These are phyloP conservation scores for Phalera bucephala DNA, from an alignment of 2,888 invertebrate genomes.

Conservation along the genomic window DNA sequence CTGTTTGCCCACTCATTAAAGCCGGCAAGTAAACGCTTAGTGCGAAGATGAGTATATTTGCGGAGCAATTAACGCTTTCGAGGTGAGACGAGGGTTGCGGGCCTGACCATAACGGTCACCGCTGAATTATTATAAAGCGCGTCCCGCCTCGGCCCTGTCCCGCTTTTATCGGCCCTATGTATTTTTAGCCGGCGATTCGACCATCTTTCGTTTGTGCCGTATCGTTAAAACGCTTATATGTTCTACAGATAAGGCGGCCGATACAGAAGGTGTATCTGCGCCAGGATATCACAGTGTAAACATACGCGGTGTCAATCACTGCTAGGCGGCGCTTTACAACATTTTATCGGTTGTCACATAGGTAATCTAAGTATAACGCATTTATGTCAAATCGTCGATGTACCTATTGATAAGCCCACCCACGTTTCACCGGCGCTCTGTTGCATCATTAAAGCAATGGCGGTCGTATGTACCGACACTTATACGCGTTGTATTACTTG, in stretches of 20 bases:
- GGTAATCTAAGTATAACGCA: conserved; percentile 78
- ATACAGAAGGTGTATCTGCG: conserved; percentile 66
- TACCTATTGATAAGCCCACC: conserved; percentile 77
- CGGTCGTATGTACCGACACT: conserved; percentile 44
- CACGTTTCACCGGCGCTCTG: conserved; percentile 58
- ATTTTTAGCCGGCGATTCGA: conserved; percentile 28
- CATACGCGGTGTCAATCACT: conserved; percentile 75
- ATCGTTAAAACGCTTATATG: conserved; percentile 58
- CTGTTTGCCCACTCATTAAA: conserved; percentile 81
- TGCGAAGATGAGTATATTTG: conserved; percentile 81
- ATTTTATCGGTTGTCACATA: conserved; percentile 77
- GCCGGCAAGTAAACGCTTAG: conserved; percentile 77
- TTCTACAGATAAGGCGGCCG: conserved; percentile 63
- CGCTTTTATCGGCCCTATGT: conserved; percentile 12
- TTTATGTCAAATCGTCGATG: conserved; percentile 79
- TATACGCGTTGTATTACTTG: conserved; percentile 45
- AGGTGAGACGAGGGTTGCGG: conserved; percentile 75
- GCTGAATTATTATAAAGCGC: conserved; percentile 54
- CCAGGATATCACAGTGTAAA: conserved; percentile 70
- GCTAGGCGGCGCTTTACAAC: conserved; percentile 77
- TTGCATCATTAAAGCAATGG: conserved; percentile 67
- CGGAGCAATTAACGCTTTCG: conserved; percentile 77
- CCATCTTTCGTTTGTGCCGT: conserved; percentile 48
- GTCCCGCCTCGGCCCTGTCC: conserved; percentile 13
- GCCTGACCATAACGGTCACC: conserved; percentile 51